Percentiles rank a stretch among this genome's conserved stretches.
Evolutionary conservation across 2,797 vertebrate genomes (phyloP).

Genomic region (Lindbergichthys nudifrons): DNA sequence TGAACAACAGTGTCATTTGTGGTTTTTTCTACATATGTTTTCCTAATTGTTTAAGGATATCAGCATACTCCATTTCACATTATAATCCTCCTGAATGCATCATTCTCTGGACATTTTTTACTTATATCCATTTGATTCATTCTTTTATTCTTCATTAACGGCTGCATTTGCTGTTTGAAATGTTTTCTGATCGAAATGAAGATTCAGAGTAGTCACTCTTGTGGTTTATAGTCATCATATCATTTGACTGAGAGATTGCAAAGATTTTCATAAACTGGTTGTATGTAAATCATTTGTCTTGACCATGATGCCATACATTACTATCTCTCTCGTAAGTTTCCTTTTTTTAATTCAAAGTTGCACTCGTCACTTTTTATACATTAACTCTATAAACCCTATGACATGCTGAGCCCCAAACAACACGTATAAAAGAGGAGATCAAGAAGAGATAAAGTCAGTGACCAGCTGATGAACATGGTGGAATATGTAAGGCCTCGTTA

Average conservation of each 20-base stretch:
- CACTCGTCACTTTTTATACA: neutral
- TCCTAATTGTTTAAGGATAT: slow-evolving; percentile 29
- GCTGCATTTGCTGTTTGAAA: slow-evolving; percentile 56
- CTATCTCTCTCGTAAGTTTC: neutral
- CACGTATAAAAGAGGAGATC: neutral
- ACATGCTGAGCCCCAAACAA: too few species aligned
- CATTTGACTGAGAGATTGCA: slow-evolving; percentile 65
- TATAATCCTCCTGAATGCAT: slow-evolving; percentile 33
- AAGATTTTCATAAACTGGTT: slow-evolving; percentile 75
- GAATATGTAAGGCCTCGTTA: too few species aligned
- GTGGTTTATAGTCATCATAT: slow-evolving; percentile 70
- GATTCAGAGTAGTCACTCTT: slow-evolving; percentile 51
- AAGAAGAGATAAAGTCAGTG: neutral
- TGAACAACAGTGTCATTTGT: slow-evolving; percentile 10
- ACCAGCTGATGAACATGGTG: neutral
- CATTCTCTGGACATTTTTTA: slow-evolving; percentile 52
- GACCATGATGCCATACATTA: neutral
- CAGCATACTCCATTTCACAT: slow-evolving; percentile 36
- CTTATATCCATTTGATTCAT: slow-evolving; percentile 16
- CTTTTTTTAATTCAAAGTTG: neutral
- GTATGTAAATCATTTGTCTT: slow-evolving; percentile 65
- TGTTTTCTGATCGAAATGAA: slow-evolving; percentile 50
- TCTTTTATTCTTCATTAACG: slow-evolving; percentile 16
- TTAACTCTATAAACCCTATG: neutral
- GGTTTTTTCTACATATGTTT: neutral